These are phyloP conservation scores for Patella depressa DNA, from an alignment of 2,888 invertebrate genomes.

Conservation along the genomic window DNA sequence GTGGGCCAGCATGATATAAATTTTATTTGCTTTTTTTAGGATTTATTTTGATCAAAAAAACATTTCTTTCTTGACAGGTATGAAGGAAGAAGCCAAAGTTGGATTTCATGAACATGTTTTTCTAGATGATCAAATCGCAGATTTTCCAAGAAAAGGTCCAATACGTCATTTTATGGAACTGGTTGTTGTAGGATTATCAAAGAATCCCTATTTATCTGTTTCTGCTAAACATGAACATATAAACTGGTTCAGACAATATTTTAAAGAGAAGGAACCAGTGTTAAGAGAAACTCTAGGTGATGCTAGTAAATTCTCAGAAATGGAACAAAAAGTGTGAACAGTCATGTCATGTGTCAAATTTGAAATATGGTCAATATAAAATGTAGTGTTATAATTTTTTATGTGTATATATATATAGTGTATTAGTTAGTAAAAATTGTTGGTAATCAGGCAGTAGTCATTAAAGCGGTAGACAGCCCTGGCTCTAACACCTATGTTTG, in stretches of 20 bases:
- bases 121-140: slow-evolving; percentile 86
- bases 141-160: slow-evolving; percentile 90
- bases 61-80: slow-evolving; percentile 55
- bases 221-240: slow-evolving; percentile 91
- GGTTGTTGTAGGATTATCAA: slow-evolving; percentile 91
- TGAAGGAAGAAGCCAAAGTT: slow-evolving; percentile 75
- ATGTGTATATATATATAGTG: too few relatives aligned
- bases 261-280: slow-evolving; percentile 78
- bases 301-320: slow-evolving; percentile 1
- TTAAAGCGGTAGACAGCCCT: too few relatives aligned
- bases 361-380: too few relatives aligned
- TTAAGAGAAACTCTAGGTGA: slow-evolving; percentile 72
- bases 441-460: too few relatives aligned
- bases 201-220: slow-evolving; percentile 91
- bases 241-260: slow-evolving; percentile 92
- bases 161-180: slow-evolving; percentile 97
- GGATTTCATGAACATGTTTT: slow-evolving; percentile 96
- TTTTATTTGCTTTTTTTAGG: too few relatives aligned
- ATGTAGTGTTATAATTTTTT: too few relatives aligned
- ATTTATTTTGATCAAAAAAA: too few relatives aligned
- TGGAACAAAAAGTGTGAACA: not conserved
- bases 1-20: too few relatives aligned
- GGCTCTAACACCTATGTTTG: too few relatives aligned
- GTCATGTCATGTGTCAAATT: too few relatives aligned
- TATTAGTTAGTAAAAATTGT: too few relatives aligned